These are phyloP conservation scores for Netelia virgata DNA, from an alignment of 2,888 invertebrate genomes.

Conservation along the genomic window DNA sequence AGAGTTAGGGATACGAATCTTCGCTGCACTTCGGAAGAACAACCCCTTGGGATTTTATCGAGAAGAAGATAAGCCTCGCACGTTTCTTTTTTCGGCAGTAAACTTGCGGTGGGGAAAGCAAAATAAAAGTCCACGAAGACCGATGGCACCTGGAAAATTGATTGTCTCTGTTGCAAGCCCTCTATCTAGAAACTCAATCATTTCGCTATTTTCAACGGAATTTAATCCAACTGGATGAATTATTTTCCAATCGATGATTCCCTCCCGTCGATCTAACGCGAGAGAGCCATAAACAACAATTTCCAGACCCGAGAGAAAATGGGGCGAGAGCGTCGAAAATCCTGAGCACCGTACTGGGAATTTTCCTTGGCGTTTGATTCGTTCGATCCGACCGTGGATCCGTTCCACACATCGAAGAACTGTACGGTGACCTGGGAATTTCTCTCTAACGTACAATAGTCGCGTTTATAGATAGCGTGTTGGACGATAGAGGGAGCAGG, in stretches of 20 bases:
- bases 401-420: constrained; percentile 12
- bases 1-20: constrained; percentile 10
- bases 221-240: constrained; percentile 1
- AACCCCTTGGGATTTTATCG: constrained; percentile 28
- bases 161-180: too few relatives aligned
- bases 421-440: constrained; percentile 42
- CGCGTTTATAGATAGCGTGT: constrained; percentile 50
- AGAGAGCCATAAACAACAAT: not conserved
- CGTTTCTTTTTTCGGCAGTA: not conserved
- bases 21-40: constrained; percentile 16
- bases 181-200: too few relatives aligned
- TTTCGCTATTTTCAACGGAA: not conserved
- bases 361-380: constrained; percentile 52
- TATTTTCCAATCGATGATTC: not conserved
- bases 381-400: constrained; percentile 40
- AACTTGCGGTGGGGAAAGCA: not conserved
- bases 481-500: constrained; percentile 25
- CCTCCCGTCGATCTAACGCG: not conserved
- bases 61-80: not conserved
- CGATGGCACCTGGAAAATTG: not conserved
- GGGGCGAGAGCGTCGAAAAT: constrained; percentile 4
- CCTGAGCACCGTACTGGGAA: constrained; percentile 17
- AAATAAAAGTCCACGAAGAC: not conserved
- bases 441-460: constrained; percentile 61
- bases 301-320: too few relatives aligned